Conservation (phyloP, 2,888 invertebrate species). For the Pimpla rufipes region DNA sequence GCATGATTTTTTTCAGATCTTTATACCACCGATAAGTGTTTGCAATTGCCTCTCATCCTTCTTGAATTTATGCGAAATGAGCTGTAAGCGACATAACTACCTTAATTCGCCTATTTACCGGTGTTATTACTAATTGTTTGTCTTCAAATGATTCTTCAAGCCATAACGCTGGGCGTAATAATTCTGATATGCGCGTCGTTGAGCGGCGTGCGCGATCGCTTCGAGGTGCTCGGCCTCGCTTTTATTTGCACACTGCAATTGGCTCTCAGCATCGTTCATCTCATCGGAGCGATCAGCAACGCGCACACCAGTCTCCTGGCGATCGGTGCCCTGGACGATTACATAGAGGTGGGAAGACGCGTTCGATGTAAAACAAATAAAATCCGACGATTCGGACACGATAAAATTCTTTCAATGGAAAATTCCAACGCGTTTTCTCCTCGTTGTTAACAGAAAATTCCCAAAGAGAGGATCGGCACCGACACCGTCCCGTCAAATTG, state of each 20-base stretch:
- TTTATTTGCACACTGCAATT: constrained; percentile 76
- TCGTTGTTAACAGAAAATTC: constrained; percentile 68
- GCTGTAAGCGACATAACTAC: too few relatives aligned
- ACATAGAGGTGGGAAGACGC: constrained; percentile 70
- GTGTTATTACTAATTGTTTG: background rate
- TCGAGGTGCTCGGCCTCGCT: constrained; percentile 73
- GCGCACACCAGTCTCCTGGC: constrained; percentile 74
- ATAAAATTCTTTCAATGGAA: background rate
- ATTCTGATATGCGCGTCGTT: constrained; percentile 71
- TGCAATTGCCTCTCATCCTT: too few relatives aligned
- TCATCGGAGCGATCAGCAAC: constrained; percentile 70
- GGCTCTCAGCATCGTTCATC: constrained; percentile 70
- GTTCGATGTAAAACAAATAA: too few relatives aligned
- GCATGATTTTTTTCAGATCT: too few relatives aligned
- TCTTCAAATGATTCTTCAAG: constrained; percentile 35
- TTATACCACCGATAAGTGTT: too few relatives aligned
- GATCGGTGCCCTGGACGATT: constrained; percentile 73
- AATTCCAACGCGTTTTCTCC: background rate
- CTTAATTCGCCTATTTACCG: background rate
- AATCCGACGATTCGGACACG: too few relatives aligned
- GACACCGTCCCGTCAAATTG: constrained; percentile 68
- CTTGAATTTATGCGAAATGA: too few relatives aligned
- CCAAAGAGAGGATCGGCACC: constrained; percentile 72
- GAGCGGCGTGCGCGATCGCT: constrained; percentile 67
- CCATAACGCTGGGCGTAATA: constrained; percentile 67